Evolutionary conservation across 2,113 vertebrate species (phyloP).

Genomic region (Noturus placidus): DNA sequence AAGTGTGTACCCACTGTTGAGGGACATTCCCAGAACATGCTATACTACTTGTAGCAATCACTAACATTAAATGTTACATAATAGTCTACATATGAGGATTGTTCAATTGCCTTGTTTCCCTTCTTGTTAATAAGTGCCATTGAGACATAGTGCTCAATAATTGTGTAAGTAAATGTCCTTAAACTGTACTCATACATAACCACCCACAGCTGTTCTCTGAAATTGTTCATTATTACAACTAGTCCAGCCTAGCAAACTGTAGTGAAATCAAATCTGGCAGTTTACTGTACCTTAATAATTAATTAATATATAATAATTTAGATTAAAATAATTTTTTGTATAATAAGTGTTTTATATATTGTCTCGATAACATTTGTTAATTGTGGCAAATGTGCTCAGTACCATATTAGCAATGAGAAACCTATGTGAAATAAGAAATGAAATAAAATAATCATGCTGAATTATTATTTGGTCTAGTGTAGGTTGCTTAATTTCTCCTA

Average conservation of each 20-base stretch:
- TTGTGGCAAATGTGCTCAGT: too few relatives aligned
- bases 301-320: not conserved
- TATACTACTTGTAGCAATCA: not conserved
- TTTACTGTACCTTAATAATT: not conserved
- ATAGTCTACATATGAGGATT: not conserved
- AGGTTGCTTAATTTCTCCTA: not conserved
- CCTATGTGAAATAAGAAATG: not conserved
- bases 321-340: too few relatives aligned
- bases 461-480: not conserved
- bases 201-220: not conserved
- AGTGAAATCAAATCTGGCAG: not conserved
- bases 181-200: not conserved
- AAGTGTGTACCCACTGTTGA: not conserved
- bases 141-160: not conserved
- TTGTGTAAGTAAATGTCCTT: not conserved
- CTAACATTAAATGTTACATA: constrained; percentile 12
- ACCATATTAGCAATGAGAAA: not conserved
- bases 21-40: not conserved
- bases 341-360: too few relatives aligned
- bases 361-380: too few relatives aligned
- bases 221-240: not conserved
- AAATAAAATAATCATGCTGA: not conserved
- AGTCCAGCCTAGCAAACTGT: not conserved
- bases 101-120: not conserved
- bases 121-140: not conserved